These are phyloP conservation scores for Synergus itoensis DNA, from an alignment of 2,888 invertebrate species.

Conservation along the genomic window DNA sequence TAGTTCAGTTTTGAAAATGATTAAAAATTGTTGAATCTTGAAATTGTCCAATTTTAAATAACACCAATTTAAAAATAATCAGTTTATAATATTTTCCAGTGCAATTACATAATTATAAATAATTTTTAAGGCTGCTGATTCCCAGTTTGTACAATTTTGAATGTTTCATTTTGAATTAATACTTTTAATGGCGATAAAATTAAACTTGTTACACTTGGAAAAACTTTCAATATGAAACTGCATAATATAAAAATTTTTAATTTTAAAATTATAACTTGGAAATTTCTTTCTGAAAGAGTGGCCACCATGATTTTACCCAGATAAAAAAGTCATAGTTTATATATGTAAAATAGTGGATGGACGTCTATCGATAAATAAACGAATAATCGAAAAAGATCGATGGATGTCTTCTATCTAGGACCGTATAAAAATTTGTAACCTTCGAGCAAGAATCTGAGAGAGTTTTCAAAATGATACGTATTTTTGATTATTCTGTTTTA, in stretches of 20 bases:
- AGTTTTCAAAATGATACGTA: not conserved
- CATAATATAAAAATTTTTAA: not conserved
- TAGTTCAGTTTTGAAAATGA: no score
- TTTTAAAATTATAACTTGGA: not conserved
- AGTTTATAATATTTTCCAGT: no score
- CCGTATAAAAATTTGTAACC: not conserved
- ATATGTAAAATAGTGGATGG: not conserved
- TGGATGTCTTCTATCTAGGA: not conserved
- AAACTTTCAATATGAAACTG: not conserved
- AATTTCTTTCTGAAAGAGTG: not conserved
- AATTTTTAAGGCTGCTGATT: not conserved
- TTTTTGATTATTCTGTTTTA: constrained; percentile 30
- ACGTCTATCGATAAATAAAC: not conserved
- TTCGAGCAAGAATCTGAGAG: not conserved
- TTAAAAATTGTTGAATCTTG: not conserved
- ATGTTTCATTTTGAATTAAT: not conserved
- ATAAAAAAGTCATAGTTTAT: constrained; percentile 1
- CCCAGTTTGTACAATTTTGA: not conserved
- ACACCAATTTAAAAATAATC: no score
- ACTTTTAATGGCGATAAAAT: not conserved
- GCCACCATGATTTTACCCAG: not conserved
- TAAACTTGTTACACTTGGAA: not conserved
- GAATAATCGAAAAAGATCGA: not conserved
- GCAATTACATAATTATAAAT: no score
- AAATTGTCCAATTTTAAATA: not conserved